Percentiles rank a stretch among this genome's conserved stretches.
Evolutionary conservation across 2,797 vertebrate genomes (phyloP).

Genomic region (Danio choprae): DNA sequence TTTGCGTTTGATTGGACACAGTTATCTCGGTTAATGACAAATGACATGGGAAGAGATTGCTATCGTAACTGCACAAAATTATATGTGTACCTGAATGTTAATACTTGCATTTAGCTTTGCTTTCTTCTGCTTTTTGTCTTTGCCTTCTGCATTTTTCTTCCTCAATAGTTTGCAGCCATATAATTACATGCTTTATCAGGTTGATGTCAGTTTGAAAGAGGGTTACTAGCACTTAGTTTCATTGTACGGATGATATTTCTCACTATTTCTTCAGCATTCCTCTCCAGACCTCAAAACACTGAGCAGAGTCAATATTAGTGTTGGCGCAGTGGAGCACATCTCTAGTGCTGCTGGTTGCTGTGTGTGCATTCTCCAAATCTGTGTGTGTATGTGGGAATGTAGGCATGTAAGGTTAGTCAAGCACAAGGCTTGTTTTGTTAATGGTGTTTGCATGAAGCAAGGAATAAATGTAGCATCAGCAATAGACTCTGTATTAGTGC

Average conservation of each 20-base stretch:
- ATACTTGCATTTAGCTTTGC: not conserved
- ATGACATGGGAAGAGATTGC: not conserved
- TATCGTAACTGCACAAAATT: not conserved
- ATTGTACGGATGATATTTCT: slow-evolving; percentile 41
- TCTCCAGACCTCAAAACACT: slow-evolving; percentile 61
- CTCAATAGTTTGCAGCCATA: not conserved
- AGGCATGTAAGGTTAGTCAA: slow-evolving; percentile 9
- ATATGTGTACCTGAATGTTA: not conserved
- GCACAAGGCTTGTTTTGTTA: slow-evolving; percentile 15
- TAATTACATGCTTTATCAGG: slow-evolving; percentile 12
- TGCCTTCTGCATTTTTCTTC: not conserved
- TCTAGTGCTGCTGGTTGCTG: slow-evolving; percentile 3
- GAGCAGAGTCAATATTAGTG: slow-evolving; percentile 55
- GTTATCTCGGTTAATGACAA: not conserved
- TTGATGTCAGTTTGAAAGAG: slow-evolving; percentile 62
- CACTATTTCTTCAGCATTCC: slow-evolving; percentile 57
- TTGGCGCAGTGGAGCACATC: slow-evolving; percentile 51
- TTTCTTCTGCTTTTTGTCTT: not conserved
- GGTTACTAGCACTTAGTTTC: slow-evolving; percentile 42
- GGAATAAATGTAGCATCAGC: not conserved
- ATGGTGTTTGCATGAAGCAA: not conserved
- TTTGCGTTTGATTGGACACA: not conserved
- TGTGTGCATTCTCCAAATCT: not conserved
- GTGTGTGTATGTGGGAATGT: slow-evolving; percentile 9
- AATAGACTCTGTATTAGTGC: not conserved